Evolutionary conservation across 2,888 invertebrate genomes (phyloP).

Genomic region (Uropetala carovei): DNA sequence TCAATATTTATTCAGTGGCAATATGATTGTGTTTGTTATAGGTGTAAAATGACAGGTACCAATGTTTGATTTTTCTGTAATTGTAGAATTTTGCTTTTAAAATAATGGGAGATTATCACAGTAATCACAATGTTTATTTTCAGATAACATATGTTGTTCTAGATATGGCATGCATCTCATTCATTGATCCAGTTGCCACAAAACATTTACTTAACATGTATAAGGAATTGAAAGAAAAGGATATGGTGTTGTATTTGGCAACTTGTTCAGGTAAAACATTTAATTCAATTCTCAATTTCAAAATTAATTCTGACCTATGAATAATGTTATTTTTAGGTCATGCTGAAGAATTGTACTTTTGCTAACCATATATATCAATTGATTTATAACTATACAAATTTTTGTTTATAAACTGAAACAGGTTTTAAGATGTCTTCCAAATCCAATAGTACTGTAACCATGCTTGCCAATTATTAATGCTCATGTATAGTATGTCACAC

Average conservation of each 20-base stretch:
- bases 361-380: background rate
- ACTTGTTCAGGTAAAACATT: constrained; percentile 66
- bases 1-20: constrained; percentile 36
- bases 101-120: background rate
- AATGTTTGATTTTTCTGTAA: no score
- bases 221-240: constrained; percentile 67
- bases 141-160: constrained; percentile 70
- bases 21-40: background rate
- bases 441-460: background rate
- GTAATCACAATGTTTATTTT: constrained; percentile 5
- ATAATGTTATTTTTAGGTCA: background rate
- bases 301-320: background rate
- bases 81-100: background rate
- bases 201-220: constrained; percentile 68
- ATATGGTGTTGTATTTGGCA: constrained; percentile 67
- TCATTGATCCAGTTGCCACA: constrained; percentile 70
- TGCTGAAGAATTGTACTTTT: background rate
- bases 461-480: background rate
- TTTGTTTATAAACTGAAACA: background rate
- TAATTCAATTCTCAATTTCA: background rate
- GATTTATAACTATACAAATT: no score
- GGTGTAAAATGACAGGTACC: background rate
- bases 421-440: background rate
- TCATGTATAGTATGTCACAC: background rate
- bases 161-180: constrained; percentile 70